Base-by-base conservation (phyloP, 2,888 invertebrate genomes). In the Globia sparganii region DNA sequence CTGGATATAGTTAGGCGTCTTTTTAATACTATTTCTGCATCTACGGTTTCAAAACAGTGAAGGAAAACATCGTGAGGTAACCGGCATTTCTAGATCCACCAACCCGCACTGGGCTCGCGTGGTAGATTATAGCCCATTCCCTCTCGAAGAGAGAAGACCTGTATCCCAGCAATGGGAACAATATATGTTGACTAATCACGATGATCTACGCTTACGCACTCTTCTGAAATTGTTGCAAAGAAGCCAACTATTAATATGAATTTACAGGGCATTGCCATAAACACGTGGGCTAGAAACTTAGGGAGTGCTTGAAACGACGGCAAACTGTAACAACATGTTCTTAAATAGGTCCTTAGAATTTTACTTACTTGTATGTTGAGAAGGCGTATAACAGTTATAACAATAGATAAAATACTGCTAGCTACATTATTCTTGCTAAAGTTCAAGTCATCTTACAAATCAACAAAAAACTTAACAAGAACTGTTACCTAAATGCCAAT, bases 401-500 rank as follows among this genome's bases (percentile, higher is more conserved):
- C 61, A n/a, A 31, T n/a, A 40, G 15, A 18, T 43, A 11, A 53
- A 18, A 18, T 18, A 37, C 28, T 46, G 18, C 13, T 40, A 31
- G 25, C 40, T 25, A 0, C 21, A 59, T n/a, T 21, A 43, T 43
- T 58, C 31, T 46, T 25, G 25, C 18, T 21, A 53, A 40, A 43
- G 9, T 58, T 66, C 2, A n/a, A 78, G 11, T 40, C 21, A 49
- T 69, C 37, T 15, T 25, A 34, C 4, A 18, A 56, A 49, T 58
- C 56, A n/a, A 37, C 18, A 28, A 31, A 0, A 28, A 78, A 40
- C 53, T 28, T 37, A 13, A 34, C 72, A 34, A 72, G 58, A 79
- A 67, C 53, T 40, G 21, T 56, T 81, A n/a, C 25, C 31, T 59
- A 80, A 80, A 80, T 75, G 67, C 49, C 77, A 69, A 73, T 76